Conservation (phyloP, 2,888 invertebrate genomes). For the Girardia tigrina region DNA sequence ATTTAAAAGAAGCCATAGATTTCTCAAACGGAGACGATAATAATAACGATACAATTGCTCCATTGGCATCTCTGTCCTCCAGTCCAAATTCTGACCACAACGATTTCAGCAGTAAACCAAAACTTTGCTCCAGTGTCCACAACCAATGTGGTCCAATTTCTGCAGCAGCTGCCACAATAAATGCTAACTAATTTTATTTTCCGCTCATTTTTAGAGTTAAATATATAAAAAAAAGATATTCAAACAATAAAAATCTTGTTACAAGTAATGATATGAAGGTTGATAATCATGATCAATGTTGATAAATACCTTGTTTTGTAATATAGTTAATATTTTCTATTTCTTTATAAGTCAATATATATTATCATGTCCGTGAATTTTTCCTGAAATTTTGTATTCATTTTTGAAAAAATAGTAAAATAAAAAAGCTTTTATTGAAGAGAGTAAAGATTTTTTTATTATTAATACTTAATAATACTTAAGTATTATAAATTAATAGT, state of each 20-base stretch:
- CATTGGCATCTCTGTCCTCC: neutral
- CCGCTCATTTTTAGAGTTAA: conserved; percentile 15
- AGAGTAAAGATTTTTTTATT: no score
- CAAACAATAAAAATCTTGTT: neutral
- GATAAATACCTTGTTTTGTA: neutral
- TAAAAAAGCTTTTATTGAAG: no score
- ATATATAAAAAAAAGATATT: neutral
- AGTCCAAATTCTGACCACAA: conserved; percentile 18
- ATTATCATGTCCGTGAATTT: no score
- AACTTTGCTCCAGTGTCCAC: neutral
- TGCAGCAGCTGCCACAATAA: neutral
- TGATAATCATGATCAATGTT: neutral
- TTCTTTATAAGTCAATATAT: no score
- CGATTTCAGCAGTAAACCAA: neutral
- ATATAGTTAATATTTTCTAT: conserved; percentile 18
- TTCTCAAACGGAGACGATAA: conserved; percentile 8
- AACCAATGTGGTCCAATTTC: conserved; percentile 5
- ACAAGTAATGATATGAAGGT: neutral
- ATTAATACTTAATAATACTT: no score
- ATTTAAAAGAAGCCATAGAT: neutral
- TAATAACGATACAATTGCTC: neutral
- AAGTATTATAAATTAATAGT: no score
- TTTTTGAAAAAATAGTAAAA: no score
- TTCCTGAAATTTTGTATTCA: no score
- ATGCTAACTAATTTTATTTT: conserved; percentile 9